Conservation (phyloP, 2,113 vertebrate species). For the Bombycilla garrulus region DNA sequence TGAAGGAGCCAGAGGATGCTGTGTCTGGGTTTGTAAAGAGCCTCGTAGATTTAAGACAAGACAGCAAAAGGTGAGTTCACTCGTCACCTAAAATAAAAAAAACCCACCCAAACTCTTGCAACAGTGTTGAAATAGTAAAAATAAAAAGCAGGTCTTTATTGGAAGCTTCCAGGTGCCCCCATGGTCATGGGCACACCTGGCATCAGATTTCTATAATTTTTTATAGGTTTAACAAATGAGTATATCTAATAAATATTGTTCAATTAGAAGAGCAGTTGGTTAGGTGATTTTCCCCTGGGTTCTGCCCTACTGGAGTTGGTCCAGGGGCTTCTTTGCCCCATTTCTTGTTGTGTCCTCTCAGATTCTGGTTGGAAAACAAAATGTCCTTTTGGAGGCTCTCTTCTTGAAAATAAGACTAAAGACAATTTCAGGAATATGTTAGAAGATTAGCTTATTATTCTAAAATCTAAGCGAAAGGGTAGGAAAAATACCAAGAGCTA, state of each 20-base stretch:
- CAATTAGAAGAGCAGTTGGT: neutral
- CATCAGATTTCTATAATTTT: neutral
- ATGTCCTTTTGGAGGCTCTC: neutral
- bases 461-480: neutral
- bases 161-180: neutral
- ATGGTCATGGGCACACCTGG: too few species aligned
- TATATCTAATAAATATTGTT: neutral
- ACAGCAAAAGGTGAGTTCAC: neutral
- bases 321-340: neutral
- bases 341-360: neutral
- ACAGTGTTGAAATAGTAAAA: neutral
- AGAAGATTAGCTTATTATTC: neutral
- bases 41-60: neutral
- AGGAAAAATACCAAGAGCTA: neutral
- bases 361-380: neutral
- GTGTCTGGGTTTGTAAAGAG: neutral
- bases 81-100: neutral
- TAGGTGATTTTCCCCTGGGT: rapidly evolving
- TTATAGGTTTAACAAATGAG: neutral
- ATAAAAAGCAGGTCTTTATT: neutral
- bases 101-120: neutral
- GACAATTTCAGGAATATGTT: neutral
- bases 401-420: neutral
- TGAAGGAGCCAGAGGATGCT: neutral
- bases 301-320: neutral